Evolutionary conservation across 2,797 vertebrate species (phyloP).

Genomic region (Coluber constrictor): DNA sequence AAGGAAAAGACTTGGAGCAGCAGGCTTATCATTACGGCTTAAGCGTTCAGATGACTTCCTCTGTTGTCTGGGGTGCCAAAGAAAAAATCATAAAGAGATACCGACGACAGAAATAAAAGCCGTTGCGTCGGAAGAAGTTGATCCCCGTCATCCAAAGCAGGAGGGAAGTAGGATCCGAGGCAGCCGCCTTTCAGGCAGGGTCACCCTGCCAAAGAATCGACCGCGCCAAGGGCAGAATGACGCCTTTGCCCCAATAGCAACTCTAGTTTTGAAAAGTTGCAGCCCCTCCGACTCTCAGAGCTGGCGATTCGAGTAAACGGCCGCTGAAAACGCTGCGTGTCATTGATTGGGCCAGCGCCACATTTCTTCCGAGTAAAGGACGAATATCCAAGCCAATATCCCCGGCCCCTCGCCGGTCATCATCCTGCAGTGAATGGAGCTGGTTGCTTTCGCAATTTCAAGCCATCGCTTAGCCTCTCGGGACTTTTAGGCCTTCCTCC

Average conservation of each 20-base stretch:
- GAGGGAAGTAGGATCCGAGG: neutral
- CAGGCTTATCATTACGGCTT: neutral
- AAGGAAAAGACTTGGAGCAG: neutral
- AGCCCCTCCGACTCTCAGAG: neutral
- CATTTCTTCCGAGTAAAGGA: neutral
- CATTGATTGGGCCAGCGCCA: neutral
- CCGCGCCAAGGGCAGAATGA: neutral
- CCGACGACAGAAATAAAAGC: neutral
- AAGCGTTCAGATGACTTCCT: neutral
- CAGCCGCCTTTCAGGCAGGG: neutral
- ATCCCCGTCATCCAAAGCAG: neutral
- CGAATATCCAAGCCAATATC: neutral
- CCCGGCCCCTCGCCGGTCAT: neutral
- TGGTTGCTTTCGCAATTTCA: neutral
- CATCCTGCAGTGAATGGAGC: neutral
- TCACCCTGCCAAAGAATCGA: neutral
- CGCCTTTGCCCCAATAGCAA: neutral
- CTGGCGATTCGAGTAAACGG: neutral
- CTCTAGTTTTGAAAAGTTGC: no score
- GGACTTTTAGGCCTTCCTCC: neutral
- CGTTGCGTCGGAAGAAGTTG: neutral
- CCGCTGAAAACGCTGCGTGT: neutral
- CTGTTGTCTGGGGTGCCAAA: neutral
- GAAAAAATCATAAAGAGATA: neutral
- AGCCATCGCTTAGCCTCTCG: neutral